phyloP scores from a whole-genome alignment of 64 coral and sea anemone species.

The Stichodactyla helianthus region DNA sequence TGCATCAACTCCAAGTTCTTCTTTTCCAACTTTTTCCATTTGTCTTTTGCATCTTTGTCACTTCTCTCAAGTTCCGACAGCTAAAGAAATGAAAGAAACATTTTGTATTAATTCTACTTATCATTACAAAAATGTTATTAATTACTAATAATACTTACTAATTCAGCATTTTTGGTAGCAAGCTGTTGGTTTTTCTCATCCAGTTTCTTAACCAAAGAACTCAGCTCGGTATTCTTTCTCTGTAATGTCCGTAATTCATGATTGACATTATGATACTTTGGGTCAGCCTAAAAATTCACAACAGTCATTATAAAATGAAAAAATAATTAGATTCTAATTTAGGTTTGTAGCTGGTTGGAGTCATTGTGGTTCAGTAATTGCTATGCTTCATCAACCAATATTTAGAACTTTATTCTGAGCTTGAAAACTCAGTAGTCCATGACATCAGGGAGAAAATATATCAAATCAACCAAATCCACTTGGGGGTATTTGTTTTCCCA shows the following conservation, averaged over 20 bases:
- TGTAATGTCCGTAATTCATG: conserved; percentile 60
- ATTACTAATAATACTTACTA: conserved; percentile 43
- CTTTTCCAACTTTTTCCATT: conserved; percentile 59
- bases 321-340: neutral
- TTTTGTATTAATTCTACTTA: neutral
- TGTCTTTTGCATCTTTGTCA: conserved; percentile 63
- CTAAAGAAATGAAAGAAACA: neutral
- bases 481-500: too few species aligned
- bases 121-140: neutral
- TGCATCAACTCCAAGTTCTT: conserved; percentile 65
- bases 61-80: conserved; percentile 76
- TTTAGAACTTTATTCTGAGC: too few species aligned
- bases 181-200: conserved; percentile 94
- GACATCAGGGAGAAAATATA: too few species aligned
- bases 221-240: conserved; percentile 78
- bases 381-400: too few species aligned
- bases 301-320: neutral
- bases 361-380: too few species aligned
- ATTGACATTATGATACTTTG: conserved; percentile 10
- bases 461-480: too few species aligned
- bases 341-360: too few species aligned
- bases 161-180: conserved; percentile 82
- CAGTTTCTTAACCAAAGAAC: conserved; percentile 81
- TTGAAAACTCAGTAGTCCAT: too few species aligned
- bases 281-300: conserved; percentile 29